Conservation (phyloP, 1,140 invertebrate genomes). For the Acromyrmex charruanus region DNA sequence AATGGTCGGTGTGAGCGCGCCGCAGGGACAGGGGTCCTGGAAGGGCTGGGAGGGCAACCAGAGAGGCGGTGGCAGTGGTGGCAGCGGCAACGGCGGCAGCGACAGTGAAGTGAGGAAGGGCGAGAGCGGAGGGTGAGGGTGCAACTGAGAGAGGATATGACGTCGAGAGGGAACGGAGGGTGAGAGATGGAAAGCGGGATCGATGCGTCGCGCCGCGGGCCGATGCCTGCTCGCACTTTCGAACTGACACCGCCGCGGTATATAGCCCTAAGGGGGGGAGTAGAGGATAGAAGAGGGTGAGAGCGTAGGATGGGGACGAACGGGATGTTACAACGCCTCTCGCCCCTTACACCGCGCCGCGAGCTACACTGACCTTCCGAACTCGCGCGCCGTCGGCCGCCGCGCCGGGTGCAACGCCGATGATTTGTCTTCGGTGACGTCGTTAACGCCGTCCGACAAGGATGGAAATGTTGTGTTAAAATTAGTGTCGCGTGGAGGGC, state of each 20-base stretch:
- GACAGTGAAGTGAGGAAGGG: slow-evolving; percentile 42
- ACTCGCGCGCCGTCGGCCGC: slow-evolving; percentile 14
- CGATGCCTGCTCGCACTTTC: slow-evolving; percentile 82
- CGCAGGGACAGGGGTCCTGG: slow-evolving; percentile 62
- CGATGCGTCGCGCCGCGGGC: slow-evolving; percentile 85
- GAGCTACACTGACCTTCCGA: slow-evolving; percentile 58
- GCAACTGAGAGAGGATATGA: slow-evolving; percentile 74
- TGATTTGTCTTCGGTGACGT: slow-evolving; percentile 61
- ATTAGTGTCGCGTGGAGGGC: slow-evolving; percentile 47
- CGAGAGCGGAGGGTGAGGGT: slow-evolving; percentile 51
- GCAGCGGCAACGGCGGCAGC: slow-evolving; percentile 23
- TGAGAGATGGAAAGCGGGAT: slow-evolving; percentile 79
- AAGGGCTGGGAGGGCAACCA: slow-evolving; percentile 47
- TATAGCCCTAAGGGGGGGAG: slow-evolving; percentile 54
- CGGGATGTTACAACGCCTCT: slow-evolving; percentile 53
- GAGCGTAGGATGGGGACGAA: not conserved
- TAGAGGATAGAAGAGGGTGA: not conserved
- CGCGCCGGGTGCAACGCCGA: slow-evolving; percentile 51
- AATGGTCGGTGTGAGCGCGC: slow-evolving; percentile 74
- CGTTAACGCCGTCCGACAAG: slow-evolving; percentile 60
- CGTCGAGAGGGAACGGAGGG: slow-evolving; percentile 61
- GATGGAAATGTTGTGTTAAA: slow-evolving; percentile 66
- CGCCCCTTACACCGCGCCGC: slow-evolving; percentile 22
- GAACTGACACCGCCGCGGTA: slow-evolving; percentile 74
- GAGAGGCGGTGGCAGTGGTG: slow-evolving; percentile 37